These are phyloP conservation scores for Drosophila pectinifera DNA, from an alignment of 1,140 invertebrate genomes.

Conservation along the genomic window DNA sequence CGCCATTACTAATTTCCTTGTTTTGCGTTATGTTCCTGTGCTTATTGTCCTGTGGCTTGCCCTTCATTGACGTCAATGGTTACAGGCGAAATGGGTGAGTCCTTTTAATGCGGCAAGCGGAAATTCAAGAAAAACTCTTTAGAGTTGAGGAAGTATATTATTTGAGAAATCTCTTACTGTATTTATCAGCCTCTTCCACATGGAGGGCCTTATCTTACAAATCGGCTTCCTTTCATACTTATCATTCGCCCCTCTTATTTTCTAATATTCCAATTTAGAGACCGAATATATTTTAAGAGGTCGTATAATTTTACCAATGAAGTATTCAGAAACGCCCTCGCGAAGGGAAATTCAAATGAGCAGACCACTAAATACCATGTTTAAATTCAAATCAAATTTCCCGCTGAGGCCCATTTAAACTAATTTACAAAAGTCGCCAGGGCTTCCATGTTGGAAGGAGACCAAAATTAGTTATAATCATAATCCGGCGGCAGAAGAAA, in stretches of 20 bases:
- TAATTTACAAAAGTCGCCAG: slow-evolving; percentile 67
- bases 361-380: slow-evolving; percentile 30
- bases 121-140: not conserved
- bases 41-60: too few relatives aligned
- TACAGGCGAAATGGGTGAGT: not conserved
- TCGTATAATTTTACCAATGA: slow-evolving; percentile 44
- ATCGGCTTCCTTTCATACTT: too few relatives aligned
- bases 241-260: not conserved
- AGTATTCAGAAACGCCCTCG: slow-evolving; percentile 52
- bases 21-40: not conserved
- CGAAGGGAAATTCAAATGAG: slow-evolving; percentile 45
- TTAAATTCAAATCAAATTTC: slow-evolving; percentile 25
- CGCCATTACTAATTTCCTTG: not conserved
- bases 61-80: not conserved
- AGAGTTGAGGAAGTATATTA: too few relatives aligned
- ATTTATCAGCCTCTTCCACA: not conserved
- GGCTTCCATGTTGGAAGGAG: slow-evolving; percentile 7
- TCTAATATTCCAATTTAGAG: not conserved
- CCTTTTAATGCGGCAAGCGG: too few relatives aligned
- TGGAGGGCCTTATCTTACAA: too few relatives aligned
- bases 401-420: slow-evolving; percentile 61
- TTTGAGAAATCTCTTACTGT: too few relatives aligned
- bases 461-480: slow-evolving; percentile 74
- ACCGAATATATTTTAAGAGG: not conserved
- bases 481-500: slow-evolving; percentile 68